A percentile compares a stretch with the other conserved stretches of the same genome.
Evolutionary conservation across 2,113 vertebrate species (phyloP).

Genomic region (Triplophysa dalaica): DNA sequence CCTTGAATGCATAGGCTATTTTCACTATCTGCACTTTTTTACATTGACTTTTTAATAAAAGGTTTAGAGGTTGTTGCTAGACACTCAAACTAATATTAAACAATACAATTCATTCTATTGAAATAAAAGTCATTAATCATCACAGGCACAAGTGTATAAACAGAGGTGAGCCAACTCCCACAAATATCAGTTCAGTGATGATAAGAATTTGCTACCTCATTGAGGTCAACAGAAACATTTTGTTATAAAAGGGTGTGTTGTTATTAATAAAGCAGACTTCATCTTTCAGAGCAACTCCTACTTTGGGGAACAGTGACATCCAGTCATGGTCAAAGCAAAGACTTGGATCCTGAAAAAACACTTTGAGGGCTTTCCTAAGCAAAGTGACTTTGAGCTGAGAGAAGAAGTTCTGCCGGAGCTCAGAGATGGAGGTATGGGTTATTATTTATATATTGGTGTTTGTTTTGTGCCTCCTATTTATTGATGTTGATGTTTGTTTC

Average conservation of each 20-base stretch:
- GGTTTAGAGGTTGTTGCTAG: too few relatives aligned
- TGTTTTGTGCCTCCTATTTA: too few relatives aligned
- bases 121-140: too few relatives aligned
- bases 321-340: neutral
- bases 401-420: slow-evolving; percentile 75
- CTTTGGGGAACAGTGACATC: neutral
- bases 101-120: too few relatives aligned
- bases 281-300: neutral
- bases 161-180: neutral
- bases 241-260: neutral
- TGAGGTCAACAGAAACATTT: slow-evolving; percentile 14
- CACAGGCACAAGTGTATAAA: neutral
- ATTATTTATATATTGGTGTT: neutral
- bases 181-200: neutral
- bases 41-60: too few relatives aligned
- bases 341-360: slow-evolving; percentile 79
- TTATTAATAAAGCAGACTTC: neutral
- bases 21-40: too few relatives aligned
- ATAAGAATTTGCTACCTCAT: neutral
- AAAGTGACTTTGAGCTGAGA: slow-evolving; percentile 79
- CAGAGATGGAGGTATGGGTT: slow-evolving; percentile 80
- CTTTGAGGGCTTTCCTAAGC: slow-evolving; percentile 80
- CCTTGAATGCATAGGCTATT: too few relatives aligned
- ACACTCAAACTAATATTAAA: too few relatives aligned
- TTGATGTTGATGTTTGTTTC: neutral